Base-by-base conservation (phyloP, 37 sponge, comb jelly and placozoan species). In the Agelas oroides region DNA sequence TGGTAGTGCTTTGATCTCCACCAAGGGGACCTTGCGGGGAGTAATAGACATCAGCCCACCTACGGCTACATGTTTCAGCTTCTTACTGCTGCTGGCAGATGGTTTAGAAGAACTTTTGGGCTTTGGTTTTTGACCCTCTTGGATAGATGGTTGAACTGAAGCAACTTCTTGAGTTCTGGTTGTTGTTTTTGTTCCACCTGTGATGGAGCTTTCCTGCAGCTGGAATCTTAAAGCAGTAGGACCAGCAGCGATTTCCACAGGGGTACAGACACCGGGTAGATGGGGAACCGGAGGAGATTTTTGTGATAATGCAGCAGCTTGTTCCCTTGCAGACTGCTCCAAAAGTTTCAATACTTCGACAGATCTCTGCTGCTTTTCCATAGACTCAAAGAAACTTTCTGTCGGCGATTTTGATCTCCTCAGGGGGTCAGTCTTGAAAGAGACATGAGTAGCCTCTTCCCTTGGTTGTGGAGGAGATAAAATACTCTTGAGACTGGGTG, bases 371-470 rank as follows among this genome's bases (percentile, higher is more conserved):
- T 67, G 31, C 34, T 67, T 67, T 34, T 67, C 34, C 35, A 67
- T 67, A 2, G 28, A 27, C 34, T 67, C 69, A 67, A 67, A 67
- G 69, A 67, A 67, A 12, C 69, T 67, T 31, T 67, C 69, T 33
- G 69, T 67, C 3, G 69, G 69, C 12, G 69, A 67, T 32, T 67
- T 67, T 67, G 31, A 27, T 33, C 69, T 25, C 19, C 35, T 27
- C 35, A 46, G 46, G 3, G 46, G 46, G 46, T 46, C 46, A 46
- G 46, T n/a, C n/a, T n/a, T n/a, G n/a, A n/a, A n/a, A n/a, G n/a
- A n/a, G n/a, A n/a, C n/a, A n/a, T n/a, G n/a, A n/a, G n/a, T n/a
- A n/a, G n/a, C 58, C 15, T 8, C 46, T 12, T 8, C 46, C 11
- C 37, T 61, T 18, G 64, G 14, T n/a, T 20, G 78, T 52, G 46